A percentile compares a stretch with the other conserved stretches of the same genome.
These are phyloP conservation scores for Poecilia gillii DNA, from an alignment of 2,797 vertebrate genomes.

Conservation along the genomic window DNA sequence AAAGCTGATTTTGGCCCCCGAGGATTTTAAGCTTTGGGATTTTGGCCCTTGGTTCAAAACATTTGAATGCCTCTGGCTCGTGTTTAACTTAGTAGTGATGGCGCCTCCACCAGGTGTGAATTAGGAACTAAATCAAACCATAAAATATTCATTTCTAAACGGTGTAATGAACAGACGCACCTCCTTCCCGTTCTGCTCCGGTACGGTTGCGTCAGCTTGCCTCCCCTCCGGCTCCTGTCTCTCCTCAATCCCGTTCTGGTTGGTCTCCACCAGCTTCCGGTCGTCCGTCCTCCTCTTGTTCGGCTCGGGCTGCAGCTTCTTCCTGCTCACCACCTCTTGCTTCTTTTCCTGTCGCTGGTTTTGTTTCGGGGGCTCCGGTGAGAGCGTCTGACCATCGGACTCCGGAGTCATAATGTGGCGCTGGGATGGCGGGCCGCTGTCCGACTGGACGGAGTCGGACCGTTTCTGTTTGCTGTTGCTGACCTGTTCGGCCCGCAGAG, in stretches of 20 bases:
- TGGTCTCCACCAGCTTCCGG: slow-evolving; percentile 5
- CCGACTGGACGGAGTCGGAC: slow-evolving; percentile 44
- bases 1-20: too few relatives aligned
- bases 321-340: slow-evolving; percentile 27
- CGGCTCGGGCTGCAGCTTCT: neutral
- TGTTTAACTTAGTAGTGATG: neutral
- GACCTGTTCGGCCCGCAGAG: slow-evolving; percentile 62
- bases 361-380: slow-evolving; percentile 6
- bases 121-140: neutral
- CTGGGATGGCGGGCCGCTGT: slow-evolving; percentile 36
- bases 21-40: too few relatives aligned
- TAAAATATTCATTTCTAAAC: neutral
- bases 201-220: neutral
- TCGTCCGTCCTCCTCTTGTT: slow-evolving; percentile 14
- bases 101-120: neutral
- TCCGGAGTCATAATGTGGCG: slow-evolving; percentile 38
- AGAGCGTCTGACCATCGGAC: slow-evolving; percentile 25
- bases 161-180: slow-evolving; percentile 20
- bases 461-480: slow-evolving; percentile 43
- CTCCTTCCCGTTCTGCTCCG: slow-evolving; percentile 34
- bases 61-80: too few relatives aligned
- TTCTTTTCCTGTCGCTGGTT: slow-evolving; percentile 16
- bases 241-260: slow-evolving; percentile 29
- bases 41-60: too few relatives aligned
- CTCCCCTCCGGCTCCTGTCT: slow-evolving; percentile 17